phyloP scores from a whole-genome alignment of 2,113 vertebrate species.

The Calonectris borealis region DNA sequence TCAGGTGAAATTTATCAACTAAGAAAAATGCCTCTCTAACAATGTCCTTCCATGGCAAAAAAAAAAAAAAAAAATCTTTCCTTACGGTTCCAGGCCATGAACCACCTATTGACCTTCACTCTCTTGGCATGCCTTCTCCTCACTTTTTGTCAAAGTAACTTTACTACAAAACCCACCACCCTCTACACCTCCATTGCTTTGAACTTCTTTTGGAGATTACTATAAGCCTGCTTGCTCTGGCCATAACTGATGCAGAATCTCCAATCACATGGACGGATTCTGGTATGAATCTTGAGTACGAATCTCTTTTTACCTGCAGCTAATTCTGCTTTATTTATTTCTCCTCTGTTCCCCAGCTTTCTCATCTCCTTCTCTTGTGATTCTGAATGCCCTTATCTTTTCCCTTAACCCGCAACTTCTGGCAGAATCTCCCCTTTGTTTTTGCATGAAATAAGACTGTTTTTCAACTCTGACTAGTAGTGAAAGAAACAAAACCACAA shows the following conservation, averaged over 20 bases:
- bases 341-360: not conserved
- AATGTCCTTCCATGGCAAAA: not conserved
- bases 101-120: not conserved
- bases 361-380: not conserved
- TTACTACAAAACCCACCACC: not conserved
- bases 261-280: not conserved
- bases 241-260: not conserved
- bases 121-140: not conserved
- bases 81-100: not conserved
- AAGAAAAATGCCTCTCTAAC: not conserved
- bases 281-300: not conserved
- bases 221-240: not conserved
- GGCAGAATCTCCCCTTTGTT: not conserved
- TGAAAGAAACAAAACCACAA: not conserved
- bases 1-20: not conserved
- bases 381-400: not conserved
- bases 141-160: not conserved
- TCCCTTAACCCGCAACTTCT: not conserved
- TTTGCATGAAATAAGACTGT: not conserved
- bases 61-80: not conserved
- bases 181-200: not conserved
- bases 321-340: not conserved
- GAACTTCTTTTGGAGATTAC: not conserved
- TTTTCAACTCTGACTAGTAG: not conserved
- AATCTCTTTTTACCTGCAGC: not conserved